phyloP scores from a whole-genome alignment of 30 jellyfish, hydroid and myxozoan species.

The Morbakka virulenta region DNA sequence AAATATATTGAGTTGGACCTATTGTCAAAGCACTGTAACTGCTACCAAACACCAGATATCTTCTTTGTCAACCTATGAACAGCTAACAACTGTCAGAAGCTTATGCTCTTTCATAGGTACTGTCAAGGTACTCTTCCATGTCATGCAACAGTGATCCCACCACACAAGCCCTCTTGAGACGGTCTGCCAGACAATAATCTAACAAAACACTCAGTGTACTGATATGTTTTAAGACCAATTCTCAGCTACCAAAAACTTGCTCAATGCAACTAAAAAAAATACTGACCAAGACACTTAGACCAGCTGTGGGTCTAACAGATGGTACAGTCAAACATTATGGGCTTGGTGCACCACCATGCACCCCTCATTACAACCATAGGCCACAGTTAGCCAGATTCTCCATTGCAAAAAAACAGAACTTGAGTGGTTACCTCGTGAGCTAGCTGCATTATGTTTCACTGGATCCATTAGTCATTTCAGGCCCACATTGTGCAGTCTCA shows the following conservation, averaged over 20 bases:
- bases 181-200: slow-evolving; percentile 26
- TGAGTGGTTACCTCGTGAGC: slow-evolving; percentile 60
- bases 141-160: slow-evolving; percentile 13
- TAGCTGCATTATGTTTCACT: slow-evolving; percentile 52
- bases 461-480: slow-evolving; percentile 44
- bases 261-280: too few relatives aligned
- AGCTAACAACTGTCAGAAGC: too few relatives aligned
- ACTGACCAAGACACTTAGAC: slow-evolving; percentile 28
- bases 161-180: slow-evolving; percentile 25
- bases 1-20: too few relatives aligned
- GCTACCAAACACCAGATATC: too few relatives aligned
- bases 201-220: slow-evolving; percentile 9
- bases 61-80: too few relatives aligned
- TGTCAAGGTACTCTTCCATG: slow-evolving; percentile 42
- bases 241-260: background rate
- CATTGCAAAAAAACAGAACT: slow-evolving; percentile 35
- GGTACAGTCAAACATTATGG: slow-evolving; percentile 38
- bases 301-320: slow-evolving; percentile 46
- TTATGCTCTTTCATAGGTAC: too few relatives aligned
- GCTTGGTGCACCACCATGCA: slow-evolving; percentile 42
- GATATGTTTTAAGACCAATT: too few relatives aligned
- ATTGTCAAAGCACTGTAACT: too few relatives aligned
- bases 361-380: slow-evolving; percentile 5
- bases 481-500: slow-evolving; percentile 49
- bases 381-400: slow-evolving; percentile 24